Evolutionary conservation across 2,888 invertebrate species (phyloP), one percentile per base, ranked within the genome.

Genomic region (Adelphocoris suturalis): DNA sequence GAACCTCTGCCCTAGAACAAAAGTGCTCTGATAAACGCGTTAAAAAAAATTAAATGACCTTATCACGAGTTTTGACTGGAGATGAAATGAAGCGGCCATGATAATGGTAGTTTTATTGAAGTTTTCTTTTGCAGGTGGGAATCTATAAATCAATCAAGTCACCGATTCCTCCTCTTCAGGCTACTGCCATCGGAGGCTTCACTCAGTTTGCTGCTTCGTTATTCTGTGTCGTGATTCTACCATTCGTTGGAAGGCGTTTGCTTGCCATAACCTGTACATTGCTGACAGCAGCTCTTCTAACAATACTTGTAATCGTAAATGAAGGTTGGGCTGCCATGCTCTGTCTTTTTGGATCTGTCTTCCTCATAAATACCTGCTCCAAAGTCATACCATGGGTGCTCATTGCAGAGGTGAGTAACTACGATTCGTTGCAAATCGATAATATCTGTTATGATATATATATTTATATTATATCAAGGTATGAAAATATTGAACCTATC

Each of bases 381-480:
- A 94, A 96, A 89, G 93, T 96, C 91, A 93, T 97, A 82, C 97
- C 97, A 0, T 97, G 97, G 97, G 95, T 97, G 91, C 94, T 97
- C n/a, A 96, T 96, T 75, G 97, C 97, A 13, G 97, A 97, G 94
- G 96, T 97, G 90, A 92, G 76, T 19, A 37, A 46, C 16, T 52
- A 52, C 3, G 12, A 37, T 37, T 37, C 3, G 37, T 4, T 37
- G 37, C 7, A 37, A 37, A 37, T 37, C 37, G n/a, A n/a, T n/a
- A n/a, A n/a, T n/a, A n/a, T n/a, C n/a, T n/a, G n/a, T n/a, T n/a
- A n/a, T n/a, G n/a, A n/a, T 37, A 37, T 37, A 37, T 37, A 37
- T 4, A 2, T 37, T 37, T 7, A 4, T 7, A 37, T 37, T 37
- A 37, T 37, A 37, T 7, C 37, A 37, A 2, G 3, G 37, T 37